Percentiles rank a stretch among this genome's conserved stretches.
Evolutionary conservation across 2,797 vertebrate species (phyloP).

Genomic region (Bradypodion ventrale): DNA sequence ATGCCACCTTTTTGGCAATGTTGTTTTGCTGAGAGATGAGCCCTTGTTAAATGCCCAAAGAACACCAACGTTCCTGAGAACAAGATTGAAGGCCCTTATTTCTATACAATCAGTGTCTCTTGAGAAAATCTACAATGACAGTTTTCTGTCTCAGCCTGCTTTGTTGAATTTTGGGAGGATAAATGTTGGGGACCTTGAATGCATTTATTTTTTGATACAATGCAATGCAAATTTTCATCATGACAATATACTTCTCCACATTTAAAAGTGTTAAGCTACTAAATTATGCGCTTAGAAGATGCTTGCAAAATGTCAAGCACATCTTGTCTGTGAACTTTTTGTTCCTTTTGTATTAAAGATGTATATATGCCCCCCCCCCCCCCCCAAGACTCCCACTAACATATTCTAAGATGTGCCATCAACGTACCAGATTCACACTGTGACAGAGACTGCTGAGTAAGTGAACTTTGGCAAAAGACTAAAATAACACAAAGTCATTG

Average conservation of each 20-base stretch:
- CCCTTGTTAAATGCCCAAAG: background rate
- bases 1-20: too few species aligned
- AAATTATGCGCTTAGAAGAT: constrained; percentile 1
- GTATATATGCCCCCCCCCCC: too few species aligned
- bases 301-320: background rate
- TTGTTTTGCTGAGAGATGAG: too few species aligned
- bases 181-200: background rate
- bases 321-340: background rate
- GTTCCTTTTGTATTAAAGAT: background rate
- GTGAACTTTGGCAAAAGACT: background rate
- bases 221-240: background rate
- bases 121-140: background rate
- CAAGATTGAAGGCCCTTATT: background rate
- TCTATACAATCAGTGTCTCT: background rate
- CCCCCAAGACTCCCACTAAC: background rate
- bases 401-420: background rate
- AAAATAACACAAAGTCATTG: background rate
- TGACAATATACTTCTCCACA: background rate
- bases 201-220: constrained; percentile 3
- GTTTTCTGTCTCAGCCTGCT: background rate
- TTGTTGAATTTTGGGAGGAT: background rate
- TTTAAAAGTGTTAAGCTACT: background rate
- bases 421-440: background rate
- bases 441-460: background rate
- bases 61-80: background rate